Evolutionary conservation across 2,113 vertebrate genomes (phyloP).

Genomic region (Variabilichromis moorii): DNA sequence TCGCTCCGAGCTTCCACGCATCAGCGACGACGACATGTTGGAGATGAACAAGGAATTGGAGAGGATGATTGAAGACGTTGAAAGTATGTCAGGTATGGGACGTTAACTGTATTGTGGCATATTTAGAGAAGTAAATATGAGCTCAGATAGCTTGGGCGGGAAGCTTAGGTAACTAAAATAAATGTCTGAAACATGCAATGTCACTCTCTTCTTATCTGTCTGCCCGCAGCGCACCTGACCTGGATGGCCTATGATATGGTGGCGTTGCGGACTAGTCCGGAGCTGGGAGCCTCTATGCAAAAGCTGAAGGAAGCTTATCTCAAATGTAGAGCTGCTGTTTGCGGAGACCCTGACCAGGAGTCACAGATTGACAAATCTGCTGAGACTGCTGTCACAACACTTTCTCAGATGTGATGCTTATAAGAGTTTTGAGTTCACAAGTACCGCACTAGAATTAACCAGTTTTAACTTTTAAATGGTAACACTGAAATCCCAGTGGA

Average conservation of each 20-base stretch:
- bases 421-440: not conserved
- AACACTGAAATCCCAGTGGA: not conserved
- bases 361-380: not conserved
- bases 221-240: constrained; percentile 72
- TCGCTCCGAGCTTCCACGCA: not conserved
- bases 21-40: not conserved
- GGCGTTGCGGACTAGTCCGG: constrained; percentile 71
- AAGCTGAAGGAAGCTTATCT: constrained; percentile 65
- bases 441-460: not conserved
- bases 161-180: not conserved
- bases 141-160: not conserved
- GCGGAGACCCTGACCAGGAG: constrained; percentile 51
- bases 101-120: too few species aligned
- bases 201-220: not conserved
- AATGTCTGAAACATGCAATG: not conserved
- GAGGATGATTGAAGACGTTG: constrained; percentile 53
- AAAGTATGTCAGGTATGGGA: constrained; percentile 52
- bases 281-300: constrained; percentile 56
- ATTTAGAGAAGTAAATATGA: not conserved
- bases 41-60: constrained; percentile 56
- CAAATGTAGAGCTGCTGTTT: constrained; percentile 72
- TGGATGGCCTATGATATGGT: constrained; percentile 82
- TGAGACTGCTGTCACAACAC: not conserved
- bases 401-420: not conserved
- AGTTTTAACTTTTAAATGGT: not conserved